Conservation (phyloP, 2,797 vertebrate genomes). For the Rousettus madagascariensis region DNA sequence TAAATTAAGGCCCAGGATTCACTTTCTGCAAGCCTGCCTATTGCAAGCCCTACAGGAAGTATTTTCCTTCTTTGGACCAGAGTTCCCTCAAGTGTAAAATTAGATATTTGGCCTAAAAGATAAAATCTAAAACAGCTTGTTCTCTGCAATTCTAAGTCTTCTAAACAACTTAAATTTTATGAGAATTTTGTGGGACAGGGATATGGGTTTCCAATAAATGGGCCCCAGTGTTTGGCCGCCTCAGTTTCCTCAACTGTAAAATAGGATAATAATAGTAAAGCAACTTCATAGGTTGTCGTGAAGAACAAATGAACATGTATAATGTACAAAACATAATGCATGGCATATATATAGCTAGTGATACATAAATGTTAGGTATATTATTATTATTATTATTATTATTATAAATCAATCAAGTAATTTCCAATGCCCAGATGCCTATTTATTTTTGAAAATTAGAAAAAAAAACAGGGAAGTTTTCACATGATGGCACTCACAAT, state of each 20-base stretch:
- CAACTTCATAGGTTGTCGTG: background rate
- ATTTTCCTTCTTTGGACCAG: background rate
- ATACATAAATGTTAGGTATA: background rate
- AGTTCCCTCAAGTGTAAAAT: background rate
- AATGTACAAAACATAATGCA: background rate
- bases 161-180: background rate
- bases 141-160: background rate
- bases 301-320: background rate
- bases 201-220: background rate
- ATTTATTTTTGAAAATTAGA: background rate
- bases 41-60: background rate
- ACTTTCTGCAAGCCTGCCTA: background rate
- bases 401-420: background rate
- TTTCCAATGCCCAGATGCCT: background rate
- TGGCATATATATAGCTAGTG: background rate
- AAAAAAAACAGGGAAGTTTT: background rate
- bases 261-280: background rate
- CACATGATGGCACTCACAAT: background rate
- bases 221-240: background rate
- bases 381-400: background rate
- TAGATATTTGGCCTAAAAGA: background rate
- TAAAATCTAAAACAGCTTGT: background rate
- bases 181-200: background rate
- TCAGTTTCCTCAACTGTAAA: background rate
- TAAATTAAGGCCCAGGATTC: background rate